Percentiles rank a stretch among this genome's conserved stretches.
phyloP scores from a whole-genome alignment of 2,888 invertebrate genomes.

The Tridacna gigas region DNA sequence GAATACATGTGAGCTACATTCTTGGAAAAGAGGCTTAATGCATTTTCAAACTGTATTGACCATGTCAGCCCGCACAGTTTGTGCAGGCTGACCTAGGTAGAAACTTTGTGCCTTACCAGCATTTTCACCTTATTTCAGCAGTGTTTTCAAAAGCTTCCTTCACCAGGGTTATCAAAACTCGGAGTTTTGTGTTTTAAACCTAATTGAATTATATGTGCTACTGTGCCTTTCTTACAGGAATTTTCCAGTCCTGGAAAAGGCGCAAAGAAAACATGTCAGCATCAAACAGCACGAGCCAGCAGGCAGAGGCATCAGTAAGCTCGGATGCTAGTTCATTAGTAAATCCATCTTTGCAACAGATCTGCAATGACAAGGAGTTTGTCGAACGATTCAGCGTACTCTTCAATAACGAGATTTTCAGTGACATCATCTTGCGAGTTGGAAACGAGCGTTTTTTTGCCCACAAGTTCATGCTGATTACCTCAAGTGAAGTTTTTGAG shows the following conservation, averaged over 20 bases:
- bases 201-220: too few species aligned
- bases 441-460: conserved; percentile 73
- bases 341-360: conserved; percentile 52
- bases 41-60: too few species aligned
- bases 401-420: conserved; percentile 72
- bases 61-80: too few species aligned
- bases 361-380: conserved; percentile 58
- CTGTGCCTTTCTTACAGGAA: conserved; percentile 2
- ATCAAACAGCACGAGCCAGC: conserved; percentile 23
- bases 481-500: conserved; percentile 81
- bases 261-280: conserved; percentile 5
- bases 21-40: too few species aligned
- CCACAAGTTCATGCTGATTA: conserved; percentile 78
- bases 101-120: too few species aligned
- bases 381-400: conserved; percentile 72
- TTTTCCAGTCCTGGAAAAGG: conserved; percentile 17
- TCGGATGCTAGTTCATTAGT: neutral
- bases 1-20: too few species aligned
- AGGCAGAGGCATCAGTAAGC: neutral
- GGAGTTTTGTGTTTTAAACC: neutral
- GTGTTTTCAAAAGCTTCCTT: neutral
- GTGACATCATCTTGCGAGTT: conserved; percentile 76
- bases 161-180: neutral
- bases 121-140: neutral
- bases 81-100: too few species aligned